These are phyloP conservation scores for Umimayanthus chanpuru DNA, from an alignment of 92 coral and sea anemone species.

Conservation along the genomic window DNA sequence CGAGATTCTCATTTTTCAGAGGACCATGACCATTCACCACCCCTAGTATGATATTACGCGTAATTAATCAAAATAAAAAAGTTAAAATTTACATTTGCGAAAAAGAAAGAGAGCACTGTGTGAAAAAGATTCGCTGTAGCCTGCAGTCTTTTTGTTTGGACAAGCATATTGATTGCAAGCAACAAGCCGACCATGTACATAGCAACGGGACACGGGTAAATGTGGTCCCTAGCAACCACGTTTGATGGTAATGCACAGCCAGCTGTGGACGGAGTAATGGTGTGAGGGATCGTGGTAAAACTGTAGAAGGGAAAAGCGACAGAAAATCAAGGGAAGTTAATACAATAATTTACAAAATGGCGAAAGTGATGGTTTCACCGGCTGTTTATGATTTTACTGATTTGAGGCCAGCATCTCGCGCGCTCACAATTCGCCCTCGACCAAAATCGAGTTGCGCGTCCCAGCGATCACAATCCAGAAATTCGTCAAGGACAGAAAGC, in stretches of 20 bases:
- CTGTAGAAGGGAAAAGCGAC: neutral
- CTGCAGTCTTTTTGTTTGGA: no score
- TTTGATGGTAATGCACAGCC: neutral
- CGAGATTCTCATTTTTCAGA: no score
- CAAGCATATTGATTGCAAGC: no score
- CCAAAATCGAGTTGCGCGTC: constrained; percentile 64
- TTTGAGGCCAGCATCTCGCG: constrained; percentile 80
- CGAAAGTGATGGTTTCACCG: constrained; percentile 83
- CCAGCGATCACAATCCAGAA: constrained; percentile 70
- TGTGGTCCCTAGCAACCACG: constrained; percentile 20
- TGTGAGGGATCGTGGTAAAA: neutral
- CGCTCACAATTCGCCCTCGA: constrained; percentile 72
- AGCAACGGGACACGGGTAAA: constrained; percentile 29
- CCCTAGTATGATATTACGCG: no score
- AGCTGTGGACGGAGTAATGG: neutral
- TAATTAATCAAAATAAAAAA: no score
- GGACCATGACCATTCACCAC: no score
- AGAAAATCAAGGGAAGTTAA: neutral
- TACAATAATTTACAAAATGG: constrained; percentile 51
- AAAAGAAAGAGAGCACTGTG: no score
- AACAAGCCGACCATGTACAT: neutral
- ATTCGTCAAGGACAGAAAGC: constrained; percentile 51
- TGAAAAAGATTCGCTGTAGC: no score
- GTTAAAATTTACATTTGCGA: no score
- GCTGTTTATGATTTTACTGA: constrained; percentile 79